Percentiles rank a stretch among this genome's conserved stretches.
Conservation (phyloP, 2,888 invertebrate genomes). For the Hymenopus coronatus region DNA sequence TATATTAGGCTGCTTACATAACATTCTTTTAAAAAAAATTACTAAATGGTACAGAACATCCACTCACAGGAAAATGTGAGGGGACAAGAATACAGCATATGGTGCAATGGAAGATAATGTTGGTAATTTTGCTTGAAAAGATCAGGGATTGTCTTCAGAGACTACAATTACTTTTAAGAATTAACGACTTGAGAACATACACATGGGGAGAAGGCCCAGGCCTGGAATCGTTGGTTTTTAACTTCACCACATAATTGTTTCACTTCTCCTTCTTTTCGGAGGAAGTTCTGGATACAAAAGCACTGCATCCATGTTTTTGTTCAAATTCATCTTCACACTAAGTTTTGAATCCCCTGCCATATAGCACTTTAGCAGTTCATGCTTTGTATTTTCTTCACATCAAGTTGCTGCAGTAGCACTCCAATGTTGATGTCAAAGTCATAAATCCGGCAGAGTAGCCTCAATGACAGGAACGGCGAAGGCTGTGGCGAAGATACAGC, state of each 20-base stretch:
- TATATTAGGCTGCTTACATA: constrained; percentile 17
- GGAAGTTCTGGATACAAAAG: background rate
- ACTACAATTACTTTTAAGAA: background rate
- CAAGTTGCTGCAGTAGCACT: background rate
- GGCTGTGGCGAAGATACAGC: constrained; percentile 62
- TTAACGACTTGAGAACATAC: constrained; percentile 32
- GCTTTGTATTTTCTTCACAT: background rate
- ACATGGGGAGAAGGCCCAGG: constrained; percentile 31
- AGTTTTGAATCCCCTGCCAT: background rate
- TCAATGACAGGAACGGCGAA: constrained; percentile 42
- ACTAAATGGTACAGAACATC: background rate
- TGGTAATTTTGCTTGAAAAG: constrained; percentile 3
- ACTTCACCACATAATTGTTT: background rate
- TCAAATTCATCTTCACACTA: background rate
- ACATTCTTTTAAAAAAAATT: background rate
- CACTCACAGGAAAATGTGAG: background rate
- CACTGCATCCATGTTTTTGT: background rate
- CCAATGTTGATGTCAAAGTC: background rate
- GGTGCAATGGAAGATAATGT: constrained; percentile 18
- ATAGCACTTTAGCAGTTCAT: background rate
- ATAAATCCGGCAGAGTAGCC: background rate
- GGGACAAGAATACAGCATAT: background rate
- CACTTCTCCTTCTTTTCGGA: background rate
- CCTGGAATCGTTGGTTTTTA: constrained; percentile 25
- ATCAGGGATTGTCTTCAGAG: constrained; percentile 14